A percentile compares a stretch with the other conserved stretches of the same genome.
phyloP scores from a whole-genome alignment of 2,888 invertebrate species.

The Xestobium rufovillosum region DNA sequence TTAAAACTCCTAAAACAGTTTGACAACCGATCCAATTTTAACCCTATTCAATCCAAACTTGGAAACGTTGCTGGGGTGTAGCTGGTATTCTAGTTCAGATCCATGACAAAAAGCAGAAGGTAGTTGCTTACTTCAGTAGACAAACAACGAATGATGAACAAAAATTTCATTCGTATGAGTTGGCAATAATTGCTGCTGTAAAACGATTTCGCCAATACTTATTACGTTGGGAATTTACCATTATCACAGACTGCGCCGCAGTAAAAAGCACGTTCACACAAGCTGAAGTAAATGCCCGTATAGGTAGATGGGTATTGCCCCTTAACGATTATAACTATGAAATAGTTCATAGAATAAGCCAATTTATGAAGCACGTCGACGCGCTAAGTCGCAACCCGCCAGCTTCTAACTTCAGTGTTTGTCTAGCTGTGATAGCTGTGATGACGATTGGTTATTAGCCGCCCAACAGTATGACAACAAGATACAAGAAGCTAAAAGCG shows the following conservation, averaged over 20 bases:
- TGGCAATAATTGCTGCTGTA: slow-evolving; percentile 21
- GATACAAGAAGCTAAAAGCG: slow-evolving; percentile 3
- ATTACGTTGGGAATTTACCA: slow-evolving; percentile 17
- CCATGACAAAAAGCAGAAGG: background rate
- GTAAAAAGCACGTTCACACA: slow-evolving; percentile 12
- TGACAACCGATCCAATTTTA: too few species aligned
- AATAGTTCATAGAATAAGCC: slow-evolving; percentile 4
- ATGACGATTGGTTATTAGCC: slow-evolving; percentile 5
- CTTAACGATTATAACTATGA: slow-evolving; percentile 13
- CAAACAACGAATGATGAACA: slow-evolving; percentile 19
- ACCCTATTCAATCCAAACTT: too few species aligned
- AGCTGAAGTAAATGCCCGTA: slow-evolving; percentile 10
- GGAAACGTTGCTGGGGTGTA: slow-evolving; percentile 6
- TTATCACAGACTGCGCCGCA: slow-evolving; percentile 25
- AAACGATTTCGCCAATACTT: slow-evolving; percentile 22
- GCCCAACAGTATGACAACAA: slow-evolving; percentile 1
- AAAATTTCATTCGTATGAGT: slow-evolving; percentile 19
- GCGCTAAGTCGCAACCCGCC: slow-evolving; percentile 9
- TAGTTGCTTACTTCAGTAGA: slow-evolving; percentile 18
- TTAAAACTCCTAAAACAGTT: too few species aligned
- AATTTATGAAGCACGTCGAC: slow-evolving; percentile 8
- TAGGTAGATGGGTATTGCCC: slow-evolving; percentile 14
- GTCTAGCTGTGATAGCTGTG: background rate
- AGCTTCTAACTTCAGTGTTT: background rate
- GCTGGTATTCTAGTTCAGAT: slow-evolving; percentile 6